Evolutionary conservation across 2,888 invertebrate species (phyloP), one percentile per base, ranked within the genome.

Genomic region (Pseudoips prasinana): DNA sequence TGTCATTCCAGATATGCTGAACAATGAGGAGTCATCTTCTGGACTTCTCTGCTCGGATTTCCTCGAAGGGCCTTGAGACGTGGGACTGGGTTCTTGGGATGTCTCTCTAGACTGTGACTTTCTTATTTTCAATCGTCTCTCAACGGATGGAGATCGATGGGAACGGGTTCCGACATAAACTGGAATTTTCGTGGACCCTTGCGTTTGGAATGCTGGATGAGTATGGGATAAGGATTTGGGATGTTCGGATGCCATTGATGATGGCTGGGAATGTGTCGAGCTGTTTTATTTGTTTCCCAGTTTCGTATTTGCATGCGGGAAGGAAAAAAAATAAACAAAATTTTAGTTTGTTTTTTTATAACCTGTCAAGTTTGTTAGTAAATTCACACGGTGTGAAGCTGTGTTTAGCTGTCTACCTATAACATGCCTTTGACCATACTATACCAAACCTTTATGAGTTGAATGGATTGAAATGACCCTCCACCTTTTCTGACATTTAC

Each of bases 161-260:
- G 90, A 90, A 54, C 90, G 90, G 59, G 84, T 70, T 58, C 93
- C 93, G 63, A 92, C 90, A 80, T 92, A 93, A 44, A 94, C 91
- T 50, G 94, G 94, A 73, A 94, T 94, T 90, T 92, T 92, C 67
- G 94, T 92, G 71, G 93, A 92, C 48, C 92, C 91, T 76, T 90
- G 91, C 59, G 89, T 90, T 74, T 90, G 88, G 79, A 86, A 86
- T 75, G 85, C 86, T 45, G 89, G 84, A 80, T 90, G 90, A 78
- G 84, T 84, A 53, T 90, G 87, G 60, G 87, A 82, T 58, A 75
- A 49, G 68, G 89, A 85, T 66, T 86, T 87, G 17, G 82, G 87
- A 66, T 76, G 77, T 65, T 87, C 88, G 43, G 83, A 84, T 11
- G 79, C 86, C 75, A 87, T 72, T 38, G 89, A 89, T n/a, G 87